Base-by-base conservation (phyloP, 2,797 vertebrate species). In the Enteromius unitaeniatus region DNA sequence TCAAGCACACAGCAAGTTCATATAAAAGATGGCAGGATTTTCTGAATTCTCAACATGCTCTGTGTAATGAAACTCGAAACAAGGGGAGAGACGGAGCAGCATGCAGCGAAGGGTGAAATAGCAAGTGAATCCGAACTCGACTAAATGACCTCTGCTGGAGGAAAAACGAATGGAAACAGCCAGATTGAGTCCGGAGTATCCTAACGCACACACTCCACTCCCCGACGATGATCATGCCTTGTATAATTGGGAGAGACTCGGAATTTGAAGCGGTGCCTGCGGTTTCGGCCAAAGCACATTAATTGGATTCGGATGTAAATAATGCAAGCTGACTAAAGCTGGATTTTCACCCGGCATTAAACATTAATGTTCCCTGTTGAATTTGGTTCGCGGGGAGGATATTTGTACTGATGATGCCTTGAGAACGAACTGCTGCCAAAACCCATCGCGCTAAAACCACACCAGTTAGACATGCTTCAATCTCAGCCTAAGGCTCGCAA, bases 251-350 rank as follows among this genome's bases (percentile, higher is more conserved):
- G 67, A 73, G 68, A 85, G 83, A 82, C 81, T 67, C 68, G 79
- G 58, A 86, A 78, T 79, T 49, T 85, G 64, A 58, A 60, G 70
- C 60, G 23, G 75, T 85, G 79, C 78, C 78, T 79, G 78, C 55
- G 67, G 64, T 80, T 80, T 81, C 4, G 26, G 77, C 82, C 74
- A 40, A 58, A 79, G 83, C 69, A 72, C 86, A 85, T 92, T 94
- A 93, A 95, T 94, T 95, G 91, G 91, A 93, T 89, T 86, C 60
- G 58, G 89, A 58, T 87, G 91, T 95, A 93, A 95, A 95, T 94
- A 95, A 94, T 95, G 90, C 86, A 95, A 92, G 91, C 19, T 2
- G 89, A 87, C 89, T 91, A 92, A 93, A 91, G 91, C 93, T 85
- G 89, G 88, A 87, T 93, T 94, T 93, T 93, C 91, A 85, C 84